These are phyloP conservation scores for Catajapyx aquilonaris DNA, from an alignment of 1,140 invertebrate species.

Conservation along the genomic window DNA sequence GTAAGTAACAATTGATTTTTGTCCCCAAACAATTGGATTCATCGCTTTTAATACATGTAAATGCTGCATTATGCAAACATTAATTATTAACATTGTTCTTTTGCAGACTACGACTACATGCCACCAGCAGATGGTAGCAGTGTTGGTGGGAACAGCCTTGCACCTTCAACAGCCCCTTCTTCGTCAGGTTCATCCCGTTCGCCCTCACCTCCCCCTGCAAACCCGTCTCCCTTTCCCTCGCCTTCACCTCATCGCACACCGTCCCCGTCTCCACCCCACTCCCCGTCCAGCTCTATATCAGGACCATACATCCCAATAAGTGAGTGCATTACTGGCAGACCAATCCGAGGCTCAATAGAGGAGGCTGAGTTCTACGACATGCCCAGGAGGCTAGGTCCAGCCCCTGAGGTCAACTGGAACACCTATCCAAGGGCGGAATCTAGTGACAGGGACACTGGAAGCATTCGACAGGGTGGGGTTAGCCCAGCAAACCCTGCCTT, in stretches of 20 bases:
- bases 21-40: too few species aligned
- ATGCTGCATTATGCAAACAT: too few species aligned
- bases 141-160: slow-evolving; percentile 9
- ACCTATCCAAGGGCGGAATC: slow-evolving; percentile 22
- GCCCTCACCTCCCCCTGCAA: neutral
- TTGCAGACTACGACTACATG: slow-evolving; percentile 6
- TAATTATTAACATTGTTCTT: too few species aligned
- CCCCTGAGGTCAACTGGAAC: slow-evolving; percentile 28
- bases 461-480: neutral
- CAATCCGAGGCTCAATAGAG: too few species aligned
- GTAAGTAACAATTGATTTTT: too few species aligned
- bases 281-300: slow-evolving; percentile 13
- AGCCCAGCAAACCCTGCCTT: neutral
- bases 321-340: slow-evolving; percentile 69
- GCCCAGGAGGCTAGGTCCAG: slow-evolving; percentile 14
- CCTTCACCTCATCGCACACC: slow-evolving; percentile 10
- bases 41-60: too few species aligned
- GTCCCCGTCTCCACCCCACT: slow-evolving; percentile 20
- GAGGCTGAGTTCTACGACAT: too few species aligned
- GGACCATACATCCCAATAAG: slow-evolving; percentile 34
- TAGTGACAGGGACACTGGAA: neutral
- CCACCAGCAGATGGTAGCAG: slow-evolving; percentile 3
- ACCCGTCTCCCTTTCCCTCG: slow-evolving; percentile 5
- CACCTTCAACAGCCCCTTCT: neutral
- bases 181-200: neutral